A percentile compares a stretch with the other conserved stretches of the same genome.
phyloP scores from a whole-genome alignment of 2,888 invertebrate species.

The Mesorhabditis spiculigera region DNA sequence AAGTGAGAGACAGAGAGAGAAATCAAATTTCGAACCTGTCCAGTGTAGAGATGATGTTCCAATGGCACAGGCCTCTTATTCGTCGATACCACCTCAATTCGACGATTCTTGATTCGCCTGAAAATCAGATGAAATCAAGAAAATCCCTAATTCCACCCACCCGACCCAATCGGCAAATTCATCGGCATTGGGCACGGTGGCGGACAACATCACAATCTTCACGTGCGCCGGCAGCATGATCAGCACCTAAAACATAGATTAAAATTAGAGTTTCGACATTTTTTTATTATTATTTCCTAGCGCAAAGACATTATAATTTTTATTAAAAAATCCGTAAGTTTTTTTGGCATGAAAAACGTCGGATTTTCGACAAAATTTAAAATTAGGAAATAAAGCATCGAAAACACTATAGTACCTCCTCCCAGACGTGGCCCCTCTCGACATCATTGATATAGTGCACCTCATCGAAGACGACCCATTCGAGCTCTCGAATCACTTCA shows the following conservation, averaged over 20 bases:
- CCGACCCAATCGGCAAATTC: constrained; percentile 78
- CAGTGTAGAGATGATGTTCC: constrained; percentile 75
- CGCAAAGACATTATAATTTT: too few species aligned
- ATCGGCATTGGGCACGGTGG: constrained; percentile 93
- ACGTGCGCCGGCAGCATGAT: constrained; percentile 91
- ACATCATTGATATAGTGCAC: constrained; percentile 97
- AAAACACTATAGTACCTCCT: constrained; percentile 68
- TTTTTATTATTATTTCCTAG: too few species aligned
- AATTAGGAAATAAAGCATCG: background rate
- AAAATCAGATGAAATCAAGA: constrained; percentile 6
- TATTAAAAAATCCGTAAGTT: too few species aligned
- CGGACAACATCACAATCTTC: constrained; percentile 91
- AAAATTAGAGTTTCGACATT: too few species aligned
- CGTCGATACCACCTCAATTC: constrained; percentile 87
- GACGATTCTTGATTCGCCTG: constrained; percentile 70
- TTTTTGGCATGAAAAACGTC: too few species aligned
- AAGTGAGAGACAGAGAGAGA: too few species aligned
- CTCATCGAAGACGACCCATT: constrained; percentile 98
- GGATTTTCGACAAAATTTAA: background rate
- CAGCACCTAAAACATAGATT: constrained; percentile 66
- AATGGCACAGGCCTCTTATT: constrained; percentile 88
- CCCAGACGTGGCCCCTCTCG: constrained; percentile 98
- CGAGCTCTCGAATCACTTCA: constrained; percentile 88
- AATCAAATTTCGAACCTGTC: constrained; percentile 24
- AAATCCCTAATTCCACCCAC: constrained; percentile 52